These are phyloP conservation scores for Hoplias malabaricus DNA, from an alignment of 2,113 vertebrate genomes.

Conservation along the genomic window DNA sequence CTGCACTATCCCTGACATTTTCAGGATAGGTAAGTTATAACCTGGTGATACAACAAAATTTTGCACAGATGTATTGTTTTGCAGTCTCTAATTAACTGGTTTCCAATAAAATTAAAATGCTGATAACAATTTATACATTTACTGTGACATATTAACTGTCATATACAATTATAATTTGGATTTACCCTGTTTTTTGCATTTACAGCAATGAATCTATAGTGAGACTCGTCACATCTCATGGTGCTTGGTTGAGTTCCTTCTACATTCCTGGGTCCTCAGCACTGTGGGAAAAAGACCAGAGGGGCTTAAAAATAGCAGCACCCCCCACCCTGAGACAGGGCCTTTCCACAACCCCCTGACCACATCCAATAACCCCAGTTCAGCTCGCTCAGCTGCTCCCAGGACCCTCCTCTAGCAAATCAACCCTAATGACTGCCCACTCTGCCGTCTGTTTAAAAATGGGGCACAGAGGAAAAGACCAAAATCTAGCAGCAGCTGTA, in stretches of 20 bases:
- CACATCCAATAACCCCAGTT: constrained; percentile 44
- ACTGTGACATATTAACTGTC: too few relatives aligned
- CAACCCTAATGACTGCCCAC: constrained; percentile 15
- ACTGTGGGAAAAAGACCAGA: constrained; percentile 53
- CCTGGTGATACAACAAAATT: too few relatives aligned
- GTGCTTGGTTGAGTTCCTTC: constrained; percentile 17
- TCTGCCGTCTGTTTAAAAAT: not conserved
- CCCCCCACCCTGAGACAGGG: constrained; percentile 33
- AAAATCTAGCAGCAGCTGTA: not conserved
- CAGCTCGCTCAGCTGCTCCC: not conserved
- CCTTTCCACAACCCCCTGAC: constrained; percentile 31
- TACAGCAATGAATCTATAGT: not conserved
- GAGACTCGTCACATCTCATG: not conserved
- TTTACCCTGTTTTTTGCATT: not conserved
- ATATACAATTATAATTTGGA: too few relatives aligned
- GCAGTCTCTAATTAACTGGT: too few relatives aligned
- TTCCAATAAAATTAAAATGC: too few relatives aligned
- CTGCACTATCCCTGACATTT: too few relatives aligned
- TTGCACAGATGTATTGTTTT: too few relatives aligned
- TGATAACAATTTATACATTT: too few relatives aligned
- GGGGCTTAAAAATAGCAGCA: constrained; percentile 52
- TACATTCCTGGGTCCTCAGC: constrained; percentile 27
- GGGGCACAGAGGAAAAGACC: not conserved
- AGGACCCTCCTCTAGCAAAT: constrained; percentile 16
- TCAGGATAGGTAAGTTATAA: too few relatives aligned